Evolutionary conservation across 2,113 vertebrate genomes (phyloP), one percentile per base, ranked within the genome.

Genomic region (Spilogale gracilis): DNA sequence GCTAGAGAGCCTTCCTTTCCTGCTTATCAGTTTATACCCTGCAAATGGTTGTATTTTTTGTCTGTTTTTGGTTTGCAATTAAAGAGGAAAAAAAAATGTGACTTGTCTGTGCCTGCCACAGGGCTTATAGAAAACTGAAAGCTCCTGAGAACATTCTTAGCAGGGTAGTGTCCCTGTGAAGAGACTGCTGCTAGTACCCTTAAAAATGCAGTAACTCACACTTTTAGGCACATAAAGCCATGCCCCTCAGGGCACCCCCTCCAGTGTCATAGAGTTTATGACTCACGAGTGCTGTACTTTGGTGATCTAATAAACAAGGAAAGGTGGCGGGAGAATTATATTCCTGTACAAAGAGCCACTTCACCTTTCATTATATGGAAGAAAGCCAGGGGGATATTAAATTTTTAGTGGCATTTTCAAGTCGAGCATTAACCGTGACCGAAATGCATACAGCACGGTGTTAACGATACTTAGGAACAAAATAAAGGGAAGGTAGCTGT

Each of bases 241-340:
- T 9, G 52, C 90, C 87, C 92, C 95, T 94, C 10, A 6, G 94
- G 79, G 83, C 3, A 0, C 32, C 12, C 58, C 92, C 86, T 82
- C 73, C 50, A 7, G 48, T 95, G 87, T 81, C 95, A 54, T 2
- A 0, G 63, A 92, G 83, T 98, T 97, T 92, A 96, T 97, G 95
- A 95, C 79, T 98, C 84, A 23, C 2, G 27, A 88, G 38, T 56
- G 25, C 74, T 81, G 27, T 79, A 30, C 50, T 48, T 97, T 54
- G 92, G 94, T 80, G 86, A 82, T 78, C 38, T 50, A 91, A 97
- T 97, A 96, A 95, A 74, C 92, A 93, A 96, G 86, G 56, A 32
- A 79, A 94, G 65, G 69, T 95, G 61, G 50, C 83, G 25, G 79
- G 74, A 88, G 87, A 92, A 90, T 93, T 90, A 54, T 25, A 92